phyloP scores from a whole-genome alignment of 2,797 vertebrate genomes.

The Cyprinodon diabolis region DNA sequence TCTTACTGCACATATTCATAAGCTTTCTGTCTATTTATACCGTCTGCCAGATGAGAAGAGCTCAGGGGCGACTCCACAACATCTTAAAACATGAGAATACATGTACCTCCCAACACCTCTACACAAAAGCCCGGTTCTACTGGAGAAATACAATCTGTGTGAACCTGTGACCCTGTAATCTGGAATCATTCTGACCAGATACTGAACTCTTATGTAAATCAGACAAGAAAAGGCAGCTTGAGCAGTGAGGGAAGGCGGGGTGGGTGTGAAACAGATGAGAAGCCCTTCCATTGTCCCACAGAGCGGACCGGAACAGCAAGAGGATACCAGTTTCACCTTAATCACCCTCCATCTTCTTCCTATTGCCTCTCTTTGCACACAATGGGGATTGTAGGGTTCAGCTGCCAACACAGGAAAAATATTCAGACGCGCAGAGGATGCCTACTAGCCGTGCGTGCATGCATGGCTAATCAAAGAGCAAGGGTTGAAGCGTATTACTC shows the following conservation, averaged over 20 bases:
- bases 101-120: conserved; percentile 3
- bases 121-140: conserved; percentile 12
- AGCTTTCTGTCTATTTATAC: conserved; percentile 8
- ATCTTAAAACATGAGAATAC: conserved; percentile 3
- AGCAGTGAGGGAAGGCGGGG: conserved; percentile 33
- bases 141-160: neutral
- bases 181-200: neutral
- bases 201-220: conserved; percentile 10
- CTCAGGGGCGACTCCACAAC: conserved; percentile 3
- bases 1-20: conserved; percentile 14
- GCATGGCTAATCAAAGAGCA: conserved; percentile 38
- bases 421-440: conserved; percentile 29
- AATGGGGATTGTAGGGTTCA: conserved; percentile 40
- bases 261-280: conserved; percentile 61
- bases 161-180: conserved; percentile 2
- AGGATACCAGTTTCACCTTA: conserved; percentile 72
- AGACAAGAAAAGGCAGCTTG: conserved; percentile 10
- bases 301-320: conserved; percentile 58
- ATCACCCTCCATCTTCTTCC: conserved; percentile 73
- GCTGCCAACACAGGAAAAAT: conserved; percentile 22
- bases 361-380: conserved; percentile 73
- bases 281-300: conserved; percentile 58
- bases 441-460: conserved; percentile 8
- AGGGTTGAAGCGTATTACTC: conserved; percentile 23
- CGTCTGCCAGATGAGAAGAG: conserved; percentile 39